Base-by-base conservation (phyloP, 2,888 invertebrate species). In the Drosophila percnosoma region DNA sequence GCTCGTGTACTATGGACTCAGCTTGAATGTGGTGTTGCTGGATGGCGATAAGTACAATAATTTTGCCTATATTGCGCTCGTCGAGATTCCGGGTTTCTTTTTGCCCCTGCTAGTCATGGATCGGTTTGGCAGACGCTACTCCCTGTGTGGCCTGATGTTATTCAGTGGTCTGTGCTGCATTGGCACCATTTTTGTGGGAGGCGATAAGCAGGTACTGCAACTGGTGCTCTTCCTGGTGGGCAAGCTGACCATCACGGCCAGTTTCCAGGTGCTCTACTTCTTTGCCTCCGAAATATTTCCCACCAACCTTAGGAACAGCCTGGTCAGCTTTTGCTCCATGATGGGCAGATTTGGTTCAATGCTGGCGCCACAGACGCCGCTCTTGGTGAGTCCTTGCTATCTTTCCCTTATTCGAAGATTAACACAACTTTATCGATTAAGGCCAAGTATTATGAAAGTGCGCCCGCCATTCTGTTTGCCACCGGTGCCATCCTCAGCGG, bases 1-100 rank as follows among this genome's bases (percentile, higher is more conserved):
- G 0, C 95, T 97, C 75, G 95, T 97, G 27, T 97, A 96, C 92
- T 97, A 97, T 87, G 97, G 97, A 0, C 92, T 97, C 45, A 96
- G 96, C 0, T 94, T 97, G 62, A 97, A 96, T 92, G 95, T 97
- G 0, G 96, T 96, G 4, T 94, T 96, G 0, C 92, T 97, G 55
- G 92, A 95, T 24, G 97, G 97, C 1, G 95, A 97, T 91, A 95
- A 95, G 83, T 97, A 97, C 91, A 92, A 96, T 18, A 97, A 97
- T 92, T 97, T 96, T 87, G 95, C 96, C 29, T 89, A 86, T 34
- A 91, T 92, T 11, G 91, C 92, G 2, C 72, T 92, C 55, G 94
- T 96, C 21, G 97, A 97, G 91, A 95, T 97, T 69, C 97, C 97
- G 1, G 96, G 96, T 0, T 96, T 96, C 84, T 92, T 96, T 49